Conservation (phyloP, 2,113 vertebrate species). For the Chunga burmeisteri region DNA sequence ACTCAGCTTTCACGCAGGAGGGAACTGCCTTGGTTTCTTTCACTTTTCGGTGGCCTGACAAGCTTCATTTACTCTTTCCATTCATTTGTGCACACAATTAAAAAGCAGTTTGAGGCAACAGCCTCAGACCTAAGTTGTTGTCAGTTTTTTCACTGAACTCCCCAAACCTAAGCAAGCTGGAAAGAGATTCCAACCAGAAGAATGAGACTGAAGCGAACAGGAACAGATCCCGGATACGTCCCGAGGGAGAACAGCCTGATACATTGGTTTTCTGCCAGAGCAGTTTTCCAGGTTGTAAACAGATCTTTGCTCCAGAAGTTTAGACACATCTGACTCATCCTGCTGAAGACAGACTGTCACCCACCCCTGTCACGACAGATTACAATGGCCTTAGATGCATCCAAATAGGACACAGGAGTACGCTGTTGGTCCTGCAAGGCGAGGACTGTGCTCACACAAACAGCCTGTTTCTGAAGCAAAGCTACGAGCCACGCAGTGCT, state of each 20-base stretch:
- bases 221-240: background rate
- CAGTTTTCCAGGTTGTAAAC: background rate
- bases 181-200: background rate
- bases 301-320: background rate
- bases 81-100: background rate
- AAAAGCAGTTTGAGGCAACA: background rate
- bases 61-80: background rate
- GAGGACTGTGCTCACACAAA: background rate
- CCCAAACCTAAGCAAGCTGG: background rate
- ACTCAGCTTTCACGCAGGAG: background rate
- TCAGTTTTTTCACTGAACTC: background rate
- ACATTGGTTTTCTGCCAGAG: background rate
- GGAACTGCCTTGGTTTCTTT: background rate
- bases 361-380: background rate
- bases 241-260: background rate
- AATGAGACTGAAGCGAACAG: background rate
- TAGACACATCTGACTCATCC: background rate
- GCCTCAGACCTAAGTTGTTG: background rate
- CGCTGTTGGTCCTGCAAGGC: accelerated
- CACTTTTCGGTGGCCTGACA: background rate
- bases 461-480: background rate
- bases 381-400: background rate
- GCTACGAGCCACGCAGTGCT: background rate
- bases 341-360: background rate
- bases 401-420: background rate